Base-by-base conservation (phyloP, 1,140 invertebrate genomes). In the Daktulosphaira vitifoliae region DNA sequence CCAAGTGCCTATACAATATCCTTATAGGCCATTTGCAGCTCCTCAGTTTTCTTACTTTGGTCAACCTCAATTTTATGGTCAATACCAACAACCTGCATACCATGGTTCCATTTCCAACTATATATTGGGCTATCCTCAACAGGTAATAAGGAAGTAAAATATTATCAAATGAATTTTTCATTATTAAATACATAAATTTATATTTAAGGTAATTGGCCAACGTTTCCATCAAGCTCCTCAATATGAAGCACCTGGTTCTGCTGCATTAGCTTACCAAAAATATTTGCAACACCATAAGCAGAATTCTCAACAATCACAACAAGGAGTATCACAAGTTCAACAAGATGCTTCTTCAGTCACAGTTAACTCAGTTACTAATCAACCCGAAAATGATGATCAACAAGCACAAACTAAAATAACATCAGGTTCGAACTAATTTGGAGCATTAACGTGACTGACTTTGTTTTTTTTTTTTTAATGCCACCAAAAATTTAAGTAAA, bases 391-490 rank as follows among this genome's bases (percentile, higher is more conserved):
- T 8, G 42, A 33, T 18, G 13, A 13, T 11, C 56, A 48, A 48
- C 56, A 46, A 26, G 23, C 42, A 33, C 56, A 48, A 62, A 20
- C 56, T 33, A 62, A 62, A 62, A 26, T 62, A 62, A 9, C 56
- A 7, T 46, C 56, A 62, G 56, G 56, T 62, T 62, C 56, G 56
- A 62, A 48, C 25, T 62, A 62, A 62, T 62, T 62, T 48, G 56
- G 25, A 44, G 56, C 23, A 46, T 20, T 44, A 22, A 42, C 56
- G 22, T 39, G 56, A 62, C 56, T 62, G 56, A 62, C 29, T 62
- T 26, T 62, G 44, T 62, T 33, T 33, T 33, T 33, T 33, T 33
- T 33, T 33, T 33, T 11, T 33, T 33, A 6, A 33, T 33, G n/a
- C n/a, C n/a, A n/a, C n/a, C n/a, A n/a, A n/a, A n/a, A n/a, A n/a